These are phyloP conservation scores for Protobothrops mucrosquamatus DNA, from an alignment of 2,113 vertebrate genomes.

Conservation along the genomic window DNA sequence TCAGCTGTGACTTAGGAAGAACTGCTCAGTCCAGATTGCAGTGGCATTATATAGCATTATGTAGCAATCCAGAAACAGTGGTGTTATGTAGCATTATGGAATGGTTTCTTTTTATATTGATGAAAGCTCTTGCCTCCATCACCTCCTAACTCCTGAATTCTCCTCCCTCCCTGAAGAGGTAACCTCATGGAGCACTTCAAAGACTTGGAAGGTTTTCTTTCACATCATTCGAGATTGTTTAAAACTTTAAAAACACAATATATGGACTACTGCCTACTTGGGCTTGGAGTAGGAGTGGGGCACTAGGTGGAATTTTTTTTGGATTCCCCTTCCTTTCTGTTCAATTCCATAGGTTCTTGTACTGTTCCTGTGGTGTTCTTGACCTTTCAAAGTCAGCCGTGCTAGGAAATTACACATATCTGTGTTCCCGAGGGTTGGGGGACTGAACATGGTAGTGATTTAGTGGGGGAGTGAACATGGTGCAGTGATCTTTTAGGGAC, in stretches of 20 bases:
- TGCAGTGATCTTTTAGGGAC: background rate
- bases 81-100: background rate
- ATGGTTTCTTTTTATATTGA: background rate
- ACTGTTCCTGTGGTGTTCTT: background rate
- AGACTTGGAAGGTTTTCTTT: background rate
- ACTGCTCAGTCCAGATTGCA: background rate
- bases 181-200: background rate
- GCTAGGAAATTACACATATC: background rate
- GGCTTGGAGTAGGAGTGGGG: background rate
- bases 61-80: background rate
- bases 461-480: background rate
- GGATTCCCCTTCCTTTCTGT: background rate
- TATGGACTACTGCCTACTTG: background rate
- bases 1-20: background rate
- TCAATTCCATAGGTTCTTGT: background rate
- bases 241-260: background rate
- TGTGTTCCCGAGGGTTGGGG: background rate
- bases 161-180: background rate
- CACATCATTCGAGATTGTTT: background rate
- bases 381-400: background rate
- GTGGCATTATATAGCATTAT: background rate
- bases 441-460: background rate
- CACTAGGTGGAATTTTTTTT: background rate
- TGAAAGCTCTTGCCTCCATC: background rate
- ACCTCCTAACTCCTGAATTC: background rate